phyloP scores from a whole-genome alignment of 2,113 vertebrate species.

The Origma solitaria region DNA sequence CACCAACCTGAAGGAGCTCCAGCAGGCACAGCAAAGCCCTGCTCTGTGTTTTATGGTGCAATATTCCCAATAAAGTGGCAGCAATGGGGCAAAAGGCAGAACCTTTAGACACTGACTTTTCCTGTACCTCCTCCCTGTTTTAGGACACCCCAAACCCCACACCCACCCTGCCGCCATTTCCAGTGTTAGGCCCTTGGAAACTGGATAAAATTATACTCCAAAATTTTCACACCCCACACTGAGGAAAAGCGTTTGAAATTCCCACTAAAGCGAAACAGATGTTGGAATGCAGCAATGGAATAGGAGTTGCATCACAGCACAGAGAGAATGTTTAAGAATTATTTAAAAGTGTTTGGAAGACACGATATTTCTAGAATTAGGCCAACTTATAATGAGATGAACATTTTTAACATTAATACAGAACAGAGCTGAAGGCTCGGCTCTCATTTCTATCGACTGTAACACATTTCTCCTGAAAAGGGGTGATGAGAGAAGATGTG shows the following conservation, averaged over 20 bases:
- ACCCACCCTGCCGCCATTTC: not conserved
- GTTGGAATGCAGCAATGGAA: slow-evolving; percentile 6
- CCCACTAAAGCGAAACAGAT: slow-evolving; percentile 49
- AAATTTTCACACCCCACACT: not conserved
- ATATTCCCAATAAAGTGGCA: not conserved
- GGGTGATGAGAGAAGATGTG: not conserved
- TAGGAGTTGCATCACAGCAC: not conserved
- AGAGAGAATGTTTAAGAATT: not conserved
- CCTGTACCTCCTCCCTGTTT: not conserved
- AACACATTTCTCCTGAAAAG: not conserved
- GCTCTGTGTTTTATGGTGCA: accelerated
- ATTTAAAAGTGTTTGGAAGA: not conserved
- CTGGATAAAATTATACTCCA: not conserved
- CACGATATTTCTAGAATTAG: not conserved
- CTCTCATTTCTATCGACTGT: not conserved
- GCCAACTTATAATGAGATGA: not conserved
- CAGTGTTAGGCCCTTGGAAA: not conserved
- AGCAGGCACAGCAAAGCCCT: not conserved
- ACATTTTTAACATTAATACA: not conserved
- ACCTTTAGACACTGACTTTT: not conserved
- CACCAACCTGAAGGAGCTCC: not conserved
- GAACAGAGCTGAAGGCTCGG: not conserved
- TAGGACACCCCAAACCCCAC: not conserved
- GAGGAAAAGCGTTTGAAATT: not conserved
- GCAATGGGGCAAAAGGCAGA: not conserved